Percentiles rank a stretch among this genome's conserved stretches.
phyloP scores from a whole-genome alignment of 2,113 vertebrate genomes.

The Microtus pennsylvanicus region DNA sequence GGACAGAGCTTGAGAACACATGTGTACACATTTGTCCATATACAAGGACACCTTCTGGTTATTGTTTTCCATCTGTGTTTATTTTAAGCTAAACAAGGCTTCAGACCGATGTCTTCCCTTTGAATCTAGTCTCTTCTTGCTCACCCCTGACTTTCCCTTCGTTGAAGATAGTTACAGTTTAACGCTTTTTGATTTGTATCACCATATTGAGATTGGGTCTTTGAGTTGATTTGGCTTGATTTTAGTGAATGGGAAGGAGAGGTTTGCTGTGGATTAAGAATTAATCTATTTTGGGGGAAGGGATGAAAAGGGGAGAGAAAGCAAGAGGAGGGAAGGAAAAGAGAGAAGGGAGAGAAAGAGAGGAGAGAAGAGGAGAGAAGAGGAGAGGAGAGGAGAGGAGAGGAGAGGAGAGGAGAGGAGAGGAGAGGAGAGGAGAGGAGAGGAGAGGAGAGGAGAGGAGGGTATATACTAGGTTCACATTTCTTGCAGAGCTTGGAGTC shows the following conservation, averaged over 20 bases:
- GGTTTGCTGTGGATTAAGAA: background rate
- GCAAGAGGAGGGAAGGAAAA: too few relatives aligned
- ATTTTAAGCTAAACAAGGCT: background rate
- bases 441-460: background rate
- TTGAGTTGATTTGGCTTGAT: background rate
- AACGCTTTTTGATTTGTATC: background rate
- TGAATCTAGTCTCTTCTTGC: background rate
- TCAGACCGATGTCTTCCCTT: background rate
- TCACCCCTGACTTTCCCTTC: background rate
- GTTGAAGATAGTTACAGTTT: background rate
- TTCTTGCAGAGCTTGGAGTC: background rate
- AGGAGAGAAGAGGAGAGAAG: fast-evolving
- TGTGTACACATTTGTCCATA: background rate
- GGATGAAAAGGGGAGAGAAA: too few relatives aligned
- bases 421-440: fast-evolving
- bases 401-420: background rate
- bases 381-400: too few relatives aligned
- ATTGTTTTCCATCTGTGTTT: background rate
- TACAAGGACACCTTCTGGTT: background rate
- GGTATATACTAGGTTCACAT: background rate
- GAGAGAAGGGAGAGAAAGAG: background rate
- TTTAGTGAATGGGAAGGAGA: background rate
- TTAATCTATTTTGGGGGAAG: background rate
- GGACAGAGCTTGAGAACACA: background rate
- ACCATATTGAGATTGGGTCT: background rate